A percentile compares a stretch with the other conserved stretches of the same genome.
Conservation (phyloP, 2,888 invertebrate genomes). For the Spodoptera littoralis region DNA sequence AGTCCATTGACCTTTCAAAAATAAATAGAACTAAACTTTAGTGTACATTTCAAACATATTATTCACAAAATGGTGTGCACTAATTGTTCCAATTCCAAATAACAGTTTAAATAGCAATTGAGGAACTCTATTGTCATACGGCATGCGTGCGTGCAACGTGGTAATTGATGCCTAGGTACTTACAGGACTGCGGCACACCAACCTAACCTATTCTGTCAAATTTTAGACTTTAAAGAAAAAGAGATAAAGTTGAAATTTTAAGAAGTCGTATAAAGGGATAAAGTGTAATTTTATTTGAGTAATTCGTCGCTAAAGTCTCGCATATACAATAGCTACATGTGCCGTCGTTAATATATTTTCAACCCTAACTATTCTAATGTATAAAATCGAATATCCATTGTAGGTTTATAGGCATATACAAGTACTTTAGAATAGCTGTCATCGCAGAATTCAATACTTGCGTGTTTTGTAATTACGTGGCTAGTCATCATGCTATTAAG, state of each 20-base stretch:
- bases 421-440: slow-evolving; percentile 35
- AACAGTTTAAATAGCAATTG: slow-evolving; percentile 31
- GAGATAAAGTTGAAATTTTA: too few relatives aligned
- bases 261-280: too few relatives aligned
- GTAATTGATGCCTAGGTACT: background rate
- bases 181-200: too few relatives aligned
- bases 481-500: slow-evolving; percentile 32
- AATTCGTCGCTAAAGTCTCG: too few relatives aligned
- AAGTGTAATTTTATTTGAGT: too few relatives aligned
- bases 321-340: too few relatives aligned
- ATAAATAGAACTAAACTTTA: background rate
- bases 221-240: too few relatives aligned
- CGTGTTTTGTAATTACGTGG: slow-evolving; percentile 27
- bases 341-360: too few relatives aligned
- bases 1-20: slow-evolving; percentile 18
- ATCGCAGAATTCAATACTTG: slow-evolving; percentile 30
- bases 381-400: too few relatives aligned
- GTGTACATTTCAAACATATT: slow-evolving; percentile 5
- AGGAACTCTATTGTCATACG: slow-evolving; percentile 8
- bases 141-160: slow-evolving; percentile 30
- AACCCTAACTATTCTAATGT: too few relatives aligned
- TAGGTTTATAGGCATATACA: too few relatives aligned
- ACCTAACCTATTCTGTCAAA: too few relatives aligned
- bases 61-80: slow-evolving; percentile 10
- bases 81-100: slow-evolving; percentile 33